Evolutionary conservation across 1,140 invertebrate genomes (phyloP).

Genomic region (Caerostris darwini): DNA sequence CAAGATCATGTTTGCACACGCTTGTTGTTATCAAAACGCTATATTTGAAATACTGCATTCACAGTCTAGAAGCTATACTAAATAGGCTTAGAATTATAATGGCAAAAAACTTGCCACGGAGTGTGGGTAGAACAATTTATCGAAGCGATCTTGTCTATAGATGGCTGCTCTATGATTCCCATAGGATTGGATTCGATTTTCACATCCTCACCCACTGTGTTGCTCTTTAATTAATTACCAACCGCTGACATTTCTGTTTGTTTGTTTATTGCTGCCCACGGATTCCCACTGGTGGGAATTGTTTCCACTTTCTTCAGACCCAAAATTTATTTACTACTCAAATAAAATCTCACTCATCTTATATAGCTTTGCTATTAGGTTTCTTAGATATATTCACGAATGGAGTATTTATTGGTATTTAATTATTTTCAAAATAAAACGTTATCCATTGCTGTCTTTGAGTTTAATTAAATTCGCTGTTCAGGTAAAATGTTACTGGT

Average conservation of each 20-base stretch:
- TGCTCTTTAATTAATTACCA: slow-evolving; percentile 71
- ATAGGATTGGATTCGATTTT: slow-evolving; percentile 63
- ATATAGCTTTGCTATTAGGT: background rate
- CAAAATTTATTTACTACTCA: slow-evolving; percentile 51
- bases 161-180: slow-evolving; percentile 31
- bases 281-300: slow-evolving; percentile 29
- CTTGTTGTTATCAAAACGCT: too few species aligned
- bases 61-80: background rate
- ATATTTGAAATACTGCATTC: background rate
- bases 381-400: background rate
- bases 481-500: too few species aligned
- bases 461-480: too few species aligned
- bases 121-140: slow-evolving; percentile 38
- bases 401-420: background rate
- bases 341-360: slow-evolving; percentile 1
- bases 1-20: too few species aligned
- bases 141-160: background rate
- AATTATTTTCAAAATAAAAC: background rate
- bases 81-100: background rate
- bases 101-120: background rate
- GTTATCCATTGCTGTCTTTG: too few species aligned
- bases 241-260: slow-evolving; percentile 53
- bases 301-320: background rate
- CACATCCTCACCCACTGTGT: slow-evolving; percentile 12
- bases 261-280: slow-evolving; percentile 10